phyloP scores from a whole-genome alignment of 2,113 vertebrate species.

The Phocoena sinus region DNA sequence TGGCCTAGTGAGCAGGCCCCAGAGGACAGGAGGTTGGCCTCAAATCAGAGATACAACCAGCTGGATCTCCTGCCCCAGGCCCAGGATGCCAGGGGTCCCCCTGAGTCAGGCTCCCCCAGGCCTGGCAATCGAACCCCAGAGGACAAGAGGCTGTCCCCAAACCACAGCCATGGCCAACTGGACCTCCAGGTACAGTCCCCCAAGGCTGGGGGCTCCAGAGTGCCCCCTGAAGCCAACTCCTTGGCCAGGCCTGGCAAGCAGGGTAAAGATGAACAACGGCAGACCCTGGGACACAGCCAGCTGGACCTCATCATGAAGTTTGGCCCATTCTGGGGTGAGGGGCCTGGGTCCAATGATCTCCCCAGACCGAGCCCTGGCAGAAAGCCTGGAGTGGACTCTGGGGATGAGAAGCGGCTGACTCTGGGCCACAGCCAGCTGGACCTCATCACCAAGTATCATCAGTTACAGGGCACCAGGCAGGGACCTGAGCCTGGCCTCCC shows the following conservation, averaged over 20 bases:
- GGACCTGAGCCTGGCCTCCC: slow-evolving; percentile 42
- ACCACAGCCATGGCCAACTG: slow-evolving; percentile 74
- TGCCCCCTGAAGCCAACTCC: not conserved
- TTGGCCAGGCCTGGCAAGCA: slow-evolving; percentile 28
- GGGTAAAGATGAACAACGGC: slow-evolving; percentile 67
- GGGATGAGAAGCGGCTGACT: slow-evolving; percentile 84
- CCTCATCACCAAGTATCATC: slow-evolving; percentile 88
- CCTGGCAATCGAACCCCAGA: slow-evolving; percentile 34
- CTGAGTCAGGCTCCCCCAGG: slow-evolving; percentile 17
- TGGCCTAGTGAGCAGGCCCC: slow-evolving; percentile 10
- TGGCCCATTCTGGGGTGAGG: slow-evolving; percentile 79
- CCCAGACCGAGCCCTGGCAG: not conserved
- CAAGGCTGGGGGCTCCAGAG: slow-evolving; percentile 33
- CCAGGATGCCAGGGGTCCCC: not conserved
- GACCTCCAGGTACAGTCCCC: slow-evolving; percentile 45
- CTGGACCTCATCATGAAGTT: slow-evolving; percentile 89
- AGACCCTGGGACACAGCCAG: slow-evolving; percentile 89
- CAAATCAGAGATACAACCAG: slow-evolving; percentile 55
- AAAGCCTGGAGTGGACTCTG: slow-evolving; percentile 19
- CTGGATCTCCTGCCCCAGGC: slow-evolving; percentile 56
- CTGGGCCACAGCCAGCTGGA: slow-evolving; percentile 89
- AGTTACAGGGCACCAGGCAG: slow-evolving; percentile 72
- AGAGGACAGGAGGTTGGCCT: slow-evolving; percentile 36
- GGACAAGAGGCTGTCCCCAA: slow-evolving; percentile 80
- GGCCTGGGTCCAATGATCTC: slow-evolving; percentile 46